Base-by-base conservation (phyloP, 2,113 vertebrate genomes). In the Muntiacus muntjak region DNA sequence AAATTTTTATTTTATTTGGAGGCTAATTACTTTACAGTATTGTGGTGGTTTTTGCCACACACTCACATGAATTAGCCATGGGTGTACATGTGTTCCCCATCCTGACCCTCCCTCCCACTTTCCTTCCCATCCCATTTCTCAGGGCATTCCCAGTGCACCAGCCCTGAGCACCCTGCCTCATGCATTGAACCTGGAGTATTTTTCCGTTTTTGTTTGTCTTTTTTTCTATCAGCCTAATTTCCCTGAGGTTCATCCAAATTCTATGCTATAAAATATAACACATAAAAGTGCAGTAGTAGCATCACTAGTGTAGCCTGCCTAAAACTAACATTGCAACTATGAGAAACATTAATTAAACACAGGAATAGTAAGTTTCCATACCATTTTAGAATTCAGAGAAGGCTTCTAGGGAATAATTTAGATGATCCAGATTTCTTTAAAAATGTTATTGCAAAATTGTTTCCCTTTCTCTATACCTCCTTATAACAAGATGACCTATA, bases 371-470 rank as follows among this genome's bases (percentile, higher is more conserved):
- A 10, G 60, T 95, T 83, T 93, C 7, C 3, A 67, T 45, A 36
- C 16, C 47, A 76, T 79, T 95, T 94, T 94, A 64, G 21, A 78
- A 82, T 71, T 96, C 89, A 87, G 40, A 95, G 47, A 84, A 50
- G 14, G 86, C 33, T 91, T 93, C n/a, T 58, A 87, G 47, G 8
- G 8, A 28, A 89, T 93, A 82, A 82, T 93, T 57, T 93, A 82
- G 30, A 67, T 95, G 47, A 88, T 95, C 19, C 33, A 55, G 2
- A 92, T 93, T 91, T 96, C 79, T 88, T 57, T 21, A 47, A 92
- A 93, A 82, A 55, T 6, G 58, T 88, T 58, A 54, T 64, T 87
- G 13, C 10, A 57, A 40, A 83, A 43, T 93, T 85, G 86, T 67
- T 79, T 79, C 15, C 7, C 40, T 81, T 67, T 95, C 9, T 89